Base-by-base conservation (phyloP, 92 coral and sea anemone species). In the Micromussa lordhowensis region DNA sequence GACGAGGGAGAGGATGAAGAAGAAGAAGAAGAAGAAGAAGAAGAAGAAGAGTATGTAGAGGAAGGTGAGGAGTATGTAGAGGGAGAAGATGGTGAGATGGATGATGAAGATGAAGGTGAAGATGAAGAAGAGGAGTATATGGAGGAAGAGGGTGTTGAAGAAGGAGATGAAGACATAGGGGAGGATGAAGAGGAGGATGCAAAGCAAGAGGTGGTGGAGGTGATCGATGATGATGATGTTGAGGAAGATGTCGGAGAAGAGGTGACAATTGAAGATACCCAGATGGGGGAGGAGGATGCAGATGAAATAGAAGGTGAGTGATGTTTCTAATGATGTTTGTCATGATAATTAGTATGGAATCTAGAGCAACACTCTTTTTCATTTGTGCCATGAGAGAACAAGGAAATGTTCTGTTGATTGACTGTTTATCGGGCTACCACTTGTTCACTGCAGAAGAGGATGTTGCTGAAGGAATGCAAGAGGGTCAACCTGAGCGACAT, bases 181-280 rank as follows among this genome's bases (percentile, higher is more conserved):
- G 90, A 38, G 3, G 86, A 73, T 14, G 81, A 49, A 53, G 88
- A 54, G 16, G 80, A 58, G 29, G 75, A 75, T 44, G 51, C 29
- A 6, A 76, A 55, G 73, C 90, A 82, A 6, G 94, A 93, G 51
- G 88, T 93, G 29, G 95, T 93, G 51, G 95, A 93, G 59, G 95
- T 93, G 57, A 90, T 93, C 79, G 95, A 93, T 63, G 95, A 93
- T 75, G 98, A 91, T 18, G 96, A 84, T 21, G 19, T 61, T 15
- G 88, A 77, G 0, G 92, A 82, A 53, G 90, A 61, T 54, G 93
- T 83, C 5, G 92, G 77, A 15, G 94, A 83, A 51, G 78, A 82
- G 61, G 57, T 70, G 61, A 59, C 85, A 29, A 79, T 74, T 80
- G 90, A 77, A 31, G 92, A 75, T 34, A 55, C 34, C 1, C 85